Evolutionary conservation across 2,797 vertebrate genomes (phyloP), one percentile per base, ranked within the genome.

Genomic region (Allobates femoralis): DNA sequence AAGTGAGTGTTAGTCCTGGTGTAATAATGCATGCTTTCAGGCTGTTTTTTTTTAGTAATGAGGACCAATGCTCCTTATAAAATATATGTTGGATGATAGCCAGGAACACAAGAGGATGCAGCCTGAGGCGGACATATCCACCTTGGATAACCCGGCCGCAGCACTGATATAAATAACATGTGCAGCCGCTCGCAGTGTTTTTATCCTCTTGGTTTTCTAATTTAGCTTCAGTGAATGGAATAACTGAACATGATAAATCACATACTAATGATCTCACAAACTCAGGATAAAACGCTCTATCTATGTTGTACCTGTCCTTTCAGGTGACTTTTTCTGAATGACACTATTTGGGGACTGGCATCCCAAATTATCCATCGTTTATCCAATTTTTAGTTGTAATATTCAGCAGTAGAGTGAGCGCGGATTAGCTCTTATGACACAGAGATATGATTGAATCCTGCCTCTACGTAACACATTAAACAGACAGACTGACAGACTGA

Each of bases 71-170:
- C 69, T 77, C 15, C 56, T 51, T 51, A 32, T 84, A 84, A 85
- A 85, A 85, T 85, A 53, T 60, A 30, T 51, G 58, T 30, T 85
- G 74, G 74, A 85, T 55, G 46, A 16, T 67, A 37, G 66, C 74
- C 83, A 85, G 58, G 74, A 78, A 83, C 16, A 32, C 46, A 23
- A 60, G 34, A 34, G 67, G 28, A 78, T 78, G 74, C 28, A 85
- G 74, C 74, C 60, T 56, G 11, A 51, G 73, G 73, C 74, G 41
- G 46, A 85, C 60, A 53, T 77, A n/a, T 85, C 73, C 60, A 85
- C 83, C 74, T 67, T 78, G 83, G 74, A 83, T 74, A 83, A 58
- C 81, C 81, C 67, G 69, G 32, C 53, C 55, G 4, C 69, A 83
- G 41, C 81, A 74, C 53, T 83, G 53, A 30, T 74, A 74, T n/a